These are phyloP conservation scores for Cliona cf. orientalis DNA, from an alignment of 37 sponge, comb jelly and placozoan genomes.

Conservation along the genomic window DNA sequence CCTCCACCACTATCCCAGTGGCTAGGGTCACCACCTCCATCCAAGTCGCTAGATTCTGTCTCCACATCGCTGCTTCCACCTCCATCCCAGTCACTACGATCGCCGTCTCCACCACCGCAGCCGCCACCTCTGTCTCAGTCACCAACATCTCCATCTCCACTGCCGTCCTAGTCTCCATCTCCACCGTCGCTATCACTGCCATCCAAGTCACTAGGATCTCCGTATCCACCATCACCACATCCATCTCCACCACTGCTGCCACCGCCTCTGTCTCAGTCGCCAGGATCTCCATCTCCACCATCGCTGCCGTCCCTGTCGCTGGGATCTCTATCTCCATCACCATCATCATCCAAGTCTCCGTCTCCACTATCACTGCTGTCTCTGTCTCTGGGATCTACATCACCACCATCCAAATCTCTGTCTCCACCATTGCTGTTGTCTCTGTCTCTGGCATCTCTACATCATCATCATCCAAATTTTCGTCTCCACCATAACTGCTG, in stretches of 20 bases:
- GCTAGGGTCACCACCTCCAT: too few relatives aligned
- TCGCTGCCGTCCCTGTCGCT: background rate
- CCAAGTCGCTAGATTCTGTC: too few relatives aligned
- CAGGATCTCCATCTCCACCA: background rate
- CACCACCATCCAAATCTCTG: background rate
- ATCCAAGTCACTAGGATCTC: background rate
- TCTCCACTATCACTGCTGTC: background rate
- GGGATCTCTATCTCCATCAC: background rate
- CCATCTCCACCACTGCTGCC: background rate
- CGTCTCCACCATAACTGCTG: too few relatives aligned
- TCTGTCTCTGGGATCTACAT: background rate
- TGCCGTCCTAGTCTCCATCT: background rate
- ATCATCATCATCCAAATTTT: background rate
- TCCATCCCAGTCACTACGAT: background rate
- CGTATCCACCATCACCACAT: background rate
- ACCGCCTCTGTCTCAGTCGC: background rate
- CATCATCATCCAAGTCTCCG: background rate
- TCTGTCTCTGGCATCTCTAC: background rate
- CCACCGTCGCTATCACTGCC: background rate
- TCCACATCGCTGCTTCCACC: background rate
- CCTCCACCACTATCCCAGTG: too few relatives aligned
- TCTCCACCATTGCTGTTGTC: background rate
- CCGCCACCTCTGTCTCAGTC: background rate
- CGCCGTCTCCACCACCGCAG: background rate
- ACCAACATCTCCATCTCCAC: background rate